These are phyloP conservation scores for Bostrychus sinensis DNA, from an alignment of 2,113 vertebrate species.

Conservation along the genomic window DNA sequence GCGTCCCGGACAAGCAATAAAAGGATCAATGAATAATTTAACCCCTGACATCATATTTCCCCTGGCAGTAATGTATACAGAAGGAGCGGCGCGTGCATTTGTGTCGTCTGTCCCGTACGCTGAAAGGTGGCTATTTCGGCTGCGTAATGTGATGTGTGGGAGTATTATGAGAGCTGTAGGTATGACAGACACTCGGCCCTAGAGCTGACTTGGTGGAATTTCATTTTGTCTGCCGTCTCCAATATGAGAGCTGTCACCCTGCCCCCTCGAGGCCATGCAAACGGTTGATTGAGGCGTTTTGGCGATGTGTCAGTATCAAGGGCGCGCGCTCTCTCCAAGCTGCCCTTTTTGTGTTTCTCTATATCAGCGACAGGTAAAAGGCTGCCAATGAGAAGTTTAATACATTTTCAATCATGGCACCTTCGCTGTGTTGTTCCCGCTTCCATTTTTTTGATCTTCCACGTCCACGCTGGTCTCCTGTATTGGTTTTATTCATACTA, in stretches of 20 bases:
- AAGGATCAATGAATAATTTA: conserved; percentile 77
- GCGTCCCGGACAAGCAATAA: conserved; percentile 42
- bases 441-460: no score
- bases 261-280: conserved; percentile 75
- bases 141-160: conserved; percentile 65
- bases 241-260: conserved; percentile 82
- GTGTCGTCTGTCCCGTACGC: conserved; percentile 18
- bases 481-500: conserved; percentile 3
- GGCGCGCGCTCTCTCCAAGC: conserved; percentile 20
- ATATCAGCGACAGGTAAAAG: conserved; percentile 76
- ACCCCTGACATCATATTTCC: conserved; percentile 66
- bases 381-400: conserved; percentile 77
- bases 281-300: conserved; percentile 82
- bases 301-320: conserved; percentile 62
- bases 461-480: background rate
- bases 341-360: conserved; percentile 45
- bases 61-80: conserved; percentile 61
- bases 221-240: conserved; percentile 65
- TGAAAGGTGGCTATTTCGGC: conserved; percentile 53
- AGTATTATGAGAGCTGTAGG: conserved; percentile 68
- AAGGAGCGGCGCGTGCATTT: conserved; percentile 24
- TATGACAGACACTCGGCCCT: conserved; percentile 69
- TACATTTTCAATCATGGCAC: conserved; percentile 58
- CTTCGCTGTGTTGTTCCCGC: background rate
- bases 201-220: conserved; percentile 67